phyloP scores from a whole-genome alignment of 2,888 invertebrate genomes.

The Smittia aterrima region DNA sequence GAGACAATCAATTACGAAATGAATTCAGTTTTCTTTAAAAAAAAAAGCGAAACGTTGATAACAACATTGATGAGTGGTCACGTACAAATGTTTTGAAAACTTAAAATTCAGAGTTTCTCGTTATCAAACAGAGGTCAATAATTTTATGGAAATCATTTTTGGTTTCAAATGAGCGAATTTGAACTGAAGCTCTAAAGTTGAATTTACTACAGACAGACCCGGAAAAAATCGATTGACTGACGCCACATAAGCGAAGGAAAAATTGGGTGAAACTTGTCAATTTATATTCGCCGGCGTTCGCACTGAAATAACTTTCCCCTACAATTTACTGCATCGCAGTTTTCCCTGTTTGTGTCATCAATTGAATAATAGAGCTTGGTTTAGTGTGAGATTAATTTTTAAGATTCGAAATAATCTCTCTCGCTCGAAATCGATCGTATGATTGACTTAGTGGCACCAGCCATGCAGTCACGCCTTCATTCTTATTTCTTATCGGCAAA shows the following conservation, averaged over 20 bases:
- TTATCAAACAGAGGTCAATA: too few relatives aligned
- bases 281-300: background rate
- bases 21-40: too few relatives aligned
- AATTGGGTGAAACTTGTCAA: background rate
- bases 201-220: background rate
- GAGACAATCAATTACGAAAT: too few relatives aligned
- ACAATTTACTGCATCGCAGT: background rate
- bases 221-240: background rate
- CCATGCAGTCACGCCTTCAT: background rate
- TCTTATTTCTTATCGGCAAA: background rate
- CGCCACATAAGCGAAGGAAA: background rate
- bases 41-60: too few relatives aligned
- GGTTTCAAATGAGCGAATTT: too few relatives aligned
- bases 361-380: background rate
- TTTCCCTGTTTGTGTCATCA: background rate
- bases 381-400: too few relatives aligned
- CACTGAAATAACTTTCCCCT: background rate
- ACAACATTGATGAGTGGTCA: too few relatives aligned
- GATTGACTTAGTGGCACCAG: constrained; percentile 1
- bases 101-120: too few relatives aligned
- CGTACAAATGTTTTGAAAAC: too few relatives aligned
- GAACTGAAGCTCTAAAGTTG: too few relatives aligned
- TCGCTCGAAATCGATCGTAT: background rate
- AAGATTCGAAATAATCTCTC: background rate
- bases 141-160: too few relatives aligned